phyloP scores from a whole-genome alignment of 1,140 invertebrate genomes.

The Leptinotarsa lineolata region DNA sequence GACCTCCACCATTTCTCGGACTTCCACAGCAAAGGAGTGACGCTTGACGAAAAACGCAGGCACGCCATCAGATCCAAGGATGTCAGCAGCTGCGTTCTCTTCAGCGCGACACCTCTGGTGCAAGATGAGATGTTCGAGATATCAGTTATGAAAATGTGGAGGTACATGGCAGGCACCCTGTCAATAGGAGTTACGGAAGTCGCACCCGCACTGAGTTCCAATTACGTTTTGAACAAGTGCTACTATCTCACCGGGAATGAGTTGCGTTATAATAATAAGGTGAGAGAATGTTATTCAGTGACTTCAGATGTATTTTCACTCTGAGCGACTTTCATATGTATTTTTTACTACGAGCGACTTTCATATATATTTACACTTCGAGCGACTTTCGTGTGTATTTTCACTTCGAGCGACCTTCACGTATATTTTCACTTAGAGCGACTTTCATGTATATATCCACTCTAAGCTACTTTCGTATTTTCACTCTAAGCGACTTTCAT shows the following conservation, averaged over 20 bases:
- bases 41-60: slow-evolving; percentile 69
- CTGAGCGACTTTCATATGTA: too few relatives aligned
- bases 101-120: slow-evolving; percentile 72
- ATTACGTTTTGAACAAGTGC: slow-evolving; percentile 63
- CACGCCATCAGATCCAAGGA: slow-evolving; percentile 68
- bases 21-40: slow-evolving; percentile 76
- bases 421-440: too few relatives aligned
- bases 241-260: slow-evolving; percentile 73
- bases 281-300: neutral
- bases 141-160: slow-evolving; percentile 63
- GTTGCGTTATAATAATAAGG: slow-evolving; percentile 63
- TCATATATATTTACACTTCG: too few relatives aligned
- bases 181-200: slow-evolving; percentile 75
- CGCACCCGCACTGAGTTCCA: slow-evolving; percentile 63
- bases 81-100: slow-evolving; percentile 72
- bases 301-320: too few relatives aligned
- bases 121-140: slow-evolving; percentile 79
- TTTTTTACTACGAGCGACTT: too few relatives aligned
- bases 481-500: too few relatives aligned
- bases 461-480: too few relatives aligned
- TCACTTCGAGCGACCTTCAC: too few relatives aligned
- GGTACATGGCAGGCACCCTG: slow-evolving; percentile 75
- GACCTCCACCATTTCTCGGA: slow-evolving; percentile 62
- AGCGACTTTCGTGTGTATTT: too few relatives aligned
- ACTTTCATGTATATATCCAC: too few relatives aligned